These are phyloP conservation scores for Epistrophella euchroma DNA, from an alignment of 2,888 invertebrate species.

Conservation along the genomic window DNA sequence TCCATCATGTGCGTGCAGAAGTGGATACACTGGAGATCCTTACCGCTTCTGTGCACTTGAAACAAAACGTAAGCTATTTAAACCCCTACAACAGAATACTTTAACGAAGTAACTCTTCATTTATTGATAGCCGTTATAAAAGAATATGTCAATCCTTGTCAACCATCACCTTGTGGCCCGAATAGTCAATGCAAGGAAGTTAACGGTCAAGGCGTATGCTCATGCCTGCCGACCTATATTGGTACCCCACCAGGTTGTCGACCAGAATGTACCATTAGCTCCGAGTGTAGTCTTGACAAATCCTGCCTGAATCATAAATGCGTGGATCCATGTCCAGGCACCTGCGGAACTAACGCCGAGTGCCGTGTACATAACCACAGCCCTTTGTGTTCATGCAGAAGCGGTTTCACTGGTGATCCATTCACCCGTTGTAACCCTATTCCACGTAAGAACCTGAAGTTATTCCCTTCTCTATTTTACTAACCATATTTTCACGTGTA, in stretches of 20 bases:
- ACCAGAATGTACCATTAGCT: slow-evolving; percentile 88
- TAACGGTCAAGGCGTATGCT: slow-evolving; percentile 88
- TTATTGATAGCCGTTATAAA: slow-evolving; percentile 76
- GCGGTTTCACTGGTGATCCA: slow-evolving; percentile 89
- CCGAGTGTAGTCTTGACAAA: slow-evolving; percentile 87
- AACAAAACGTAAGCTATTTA: slow-evolving; percentile 84
- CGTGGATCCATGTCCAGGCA: slow-evolving; percentile 88
- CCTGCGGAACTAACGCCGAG: slow-evolving; percentile 88
- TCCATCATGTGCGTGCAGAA: slow-evolving; percentile 88
- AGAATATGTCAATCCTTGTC: slow-evolving; percentile 81
- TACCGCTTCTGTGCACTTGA: slow-evolving; percentile 86
- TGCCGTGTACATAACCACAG: slow-evolving; percentile 89
- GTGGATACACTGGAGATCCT: slow-evolving; percentile 91
- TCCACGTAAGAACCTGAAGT: slow-evolving; percentile 84
- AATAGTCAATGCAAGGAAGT: slow-evolving; percentile 90
- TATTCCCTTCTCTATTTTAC: slow-evolving; percentile 79
- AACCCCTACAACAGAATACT: not conserved
- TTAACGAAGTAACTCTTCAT: not conserved
- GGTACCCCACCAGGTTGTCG: slow-evolving; percentile 91
- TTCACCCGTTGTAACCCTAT: slow-evolving; percentile 85
- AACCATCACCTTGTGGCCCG: slow-evolving; percentile 90
- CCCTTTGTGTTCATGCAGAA: slow-evolving; percentile 88
- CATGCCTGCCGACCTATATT: slow-evolving; percentile 87
- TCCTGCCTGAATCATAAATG: slow-evolving; percentile 89
- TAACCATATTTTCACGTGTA: not conserved